phyloP scores from a whole-genome alignment of 2,888 invertebrate species.

The Drosophila ustulata region DNA sequence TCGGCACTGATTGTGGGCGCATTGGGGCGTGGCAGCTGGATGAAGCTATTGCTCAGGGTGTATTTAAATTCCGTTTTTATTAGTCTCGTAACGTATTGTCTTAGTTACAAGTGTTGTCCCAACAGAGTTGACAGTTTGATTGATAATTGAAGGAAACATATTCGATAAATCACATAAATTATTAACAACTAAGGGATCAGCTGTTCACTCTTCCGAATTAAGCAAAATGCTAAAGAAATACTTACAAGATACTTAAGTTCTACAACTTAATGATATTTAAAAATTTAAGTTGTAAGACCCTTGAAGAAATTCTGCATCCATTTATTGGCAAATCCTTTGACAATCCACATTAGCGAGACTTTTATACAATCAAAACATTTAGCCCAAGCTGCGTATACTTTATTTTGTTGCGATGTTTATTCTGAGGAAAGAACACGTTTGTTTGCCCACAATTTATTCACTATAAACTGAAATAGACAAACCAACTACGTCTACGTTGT shows the following conservation, averaged over 20 bases:
- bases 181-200: not conserved
- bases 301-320: not conserved
- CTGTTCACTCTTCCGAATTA: not conserved
- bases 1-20: constrained; percentile 57
- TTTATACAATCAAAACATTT: constrained; percentile 61
- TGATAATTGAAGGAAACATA: constrained; percentile 1
- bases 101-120: not conserved
- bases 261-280: too few relatives aligned
- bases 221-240: not conserved
- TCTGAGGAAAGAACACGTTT: not conserved
- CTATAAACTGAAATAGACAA: not conserved
- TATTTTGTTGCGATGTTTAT: constrained; percentile 3
- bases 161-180: not conserved
- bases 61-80: constrained; percentile 6
- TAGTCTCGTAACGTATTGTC: constrained; percentile 8
- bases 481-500: not conserved
- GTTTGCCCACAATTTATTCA: constrained; percentile 1
- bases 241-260: too few relatives aligned
- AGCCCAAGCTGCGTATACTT: constrained; percentile 6
- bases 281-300: too few relatives aligned
- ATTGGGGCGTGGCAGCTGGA: constrained; percentile 3
- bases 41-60: constrained; percentile 22
- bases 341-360: constrained; percentile 4
- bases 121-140: not conserved
- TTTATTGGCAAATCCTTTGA: not conserved